Percentiles rank a stretch among this genome's conserved stretches.
Evolutionary conservation across 1,140 invertebrate genomes (phyloP).

Genomic region (Maniola jurtina): DNA sequence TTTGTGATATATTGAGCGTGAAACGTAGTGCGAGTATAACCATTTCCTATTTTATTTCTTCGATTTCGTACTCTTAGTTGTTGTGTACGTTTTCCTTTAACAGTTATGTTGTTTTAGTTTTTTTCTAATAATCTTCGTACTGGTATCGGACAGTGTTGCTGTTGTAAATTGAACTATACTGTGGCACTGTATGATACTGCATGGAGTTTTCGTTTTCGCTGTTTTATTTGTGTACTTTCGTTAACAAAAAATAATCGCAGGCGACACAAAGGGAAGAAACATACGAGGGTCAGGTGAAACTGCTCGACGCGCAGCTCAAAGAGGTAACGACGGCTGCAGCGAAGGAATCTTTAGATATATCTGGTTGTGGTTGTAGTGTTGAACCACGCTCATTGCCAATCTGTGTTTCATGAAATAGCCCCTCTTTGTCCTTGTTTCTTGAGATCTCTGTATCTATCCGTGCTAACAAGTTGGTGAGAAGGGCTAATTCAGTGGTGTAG

Average conservation of each 20-base stretch:
- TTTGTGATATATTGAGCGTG: conserved; percentile 45
- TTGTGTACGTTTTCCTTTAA: conserved; percentile 50
- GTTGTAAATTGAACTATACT: conserved; percentile 15
- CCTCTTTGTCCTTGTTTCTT: conserved; percentile 22
- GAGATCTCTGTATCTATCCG: conserved; percentile 5
- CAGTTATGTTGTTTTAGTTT: conserved; percentile 46
- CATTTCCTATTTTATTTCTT: conserved; percentile 39
- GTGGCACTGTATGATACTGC: conserved; percentile 47
- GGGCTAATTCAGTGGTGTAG: conserved; percentile 59
- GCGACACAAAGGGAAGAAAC: conserved; percentile 98
- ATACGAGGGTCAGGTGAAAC: conserved; percentile 95
- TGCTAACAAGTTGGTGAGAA: conserved; percentile 29
- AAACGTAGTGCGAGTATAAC: conserved; percentile 53
- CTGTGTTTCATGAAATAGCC: conserved; percentile 48
- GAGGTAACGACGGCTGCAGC: conserved; percentile 85
- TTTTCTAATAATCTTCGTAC: conserved; percentile 33
- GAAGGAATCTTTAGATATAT: conserved; percentile 54
- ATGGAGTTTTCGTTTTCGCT: conserved; percentile 66
- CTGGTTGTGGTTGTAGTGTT: conserved; percentile 65
- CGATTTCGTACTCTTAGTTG: conserved; percentile 41
- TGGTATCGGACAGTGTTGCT: conserved; percentile 46
- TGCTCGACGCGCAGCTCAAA: conserved; percentile 94
- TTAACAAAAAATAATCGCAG: conserved; percentile 80
- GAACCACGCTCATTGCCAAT: conserved; percentile 57
- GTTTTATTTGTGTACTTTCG: conserved; percentile 64